Percentiles rank a stretch among this genome's conserved stretches.
phyloP scores from a whole-genome alignment of 2,888 invertebrate species.

The Morpho deidamia region DNA sequence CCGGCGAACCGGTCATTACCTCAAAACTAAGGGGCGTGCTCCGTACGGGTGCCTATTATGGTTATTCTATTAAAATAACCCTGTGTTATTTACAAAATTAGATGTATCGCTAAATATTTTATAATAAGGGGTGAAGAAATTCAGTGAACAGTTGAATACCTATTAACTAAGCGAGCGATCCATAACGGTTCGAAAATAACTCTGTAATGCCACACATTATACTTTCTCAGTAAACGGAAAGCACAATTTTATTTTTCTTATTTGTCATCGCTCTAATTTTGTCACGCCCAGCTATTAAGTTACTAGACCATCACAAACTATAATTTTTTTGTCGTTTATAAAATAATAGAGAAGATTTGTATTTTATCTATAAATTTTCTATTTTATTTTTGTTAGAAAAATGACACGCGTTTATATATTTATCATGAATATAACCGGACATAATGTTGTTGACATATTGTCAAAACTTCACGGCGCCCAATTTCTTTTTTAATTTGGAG shows the following conservation, averaged over 20 bases:
- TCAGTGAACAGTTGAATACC: conserved; percentile 14
- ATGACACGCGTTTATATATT: not conserved
- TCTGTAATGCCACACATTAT: conserved; percentile 49
- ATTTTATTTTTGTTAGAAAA: not conserved
- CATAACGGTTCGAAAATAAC: conserved; percentile 34
- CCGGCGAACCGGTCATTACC: conserved; percentile 69
- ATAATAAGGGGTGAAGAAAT: conserved; percentile 52
- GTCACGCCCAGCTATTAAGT: conserved; percentile 50
- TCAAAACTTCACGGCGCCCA: conserved; percentile 58
- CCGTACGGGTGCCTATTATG: conserved; percentile 72
- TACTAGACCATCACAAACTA: conserved; percentile 28
- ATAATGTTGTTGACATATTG: conserved; percentile 48
- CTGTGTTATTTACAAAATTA: conserved; percentile 73
- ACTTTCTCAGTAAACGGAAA: conserved; percentile 26
- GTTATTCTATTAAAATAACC: conserved; percentile 71
- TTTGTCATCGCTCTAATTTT: conserved; percentile 34
- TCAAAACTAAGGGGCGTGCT: conserved; percentile 74
- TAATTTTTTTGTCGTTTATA: not conserved
- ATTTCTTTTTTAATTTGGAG: conserved; percentile 66
- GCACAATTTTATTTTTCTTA: conserved; percentile 36
- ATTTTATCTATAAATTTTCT: not conserved
- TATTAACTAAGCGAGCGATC: conserved; percentile 42
- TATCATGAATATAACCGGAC: conserved; percentile 15
- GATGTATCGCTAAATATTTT: conserved; percentile 77
- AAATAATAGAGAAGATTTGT: not conserved